Evolutionary conservation across 2,888 invertebrate genomes (phyloP).

Genomic region (Andrena bicolor): DNA sequence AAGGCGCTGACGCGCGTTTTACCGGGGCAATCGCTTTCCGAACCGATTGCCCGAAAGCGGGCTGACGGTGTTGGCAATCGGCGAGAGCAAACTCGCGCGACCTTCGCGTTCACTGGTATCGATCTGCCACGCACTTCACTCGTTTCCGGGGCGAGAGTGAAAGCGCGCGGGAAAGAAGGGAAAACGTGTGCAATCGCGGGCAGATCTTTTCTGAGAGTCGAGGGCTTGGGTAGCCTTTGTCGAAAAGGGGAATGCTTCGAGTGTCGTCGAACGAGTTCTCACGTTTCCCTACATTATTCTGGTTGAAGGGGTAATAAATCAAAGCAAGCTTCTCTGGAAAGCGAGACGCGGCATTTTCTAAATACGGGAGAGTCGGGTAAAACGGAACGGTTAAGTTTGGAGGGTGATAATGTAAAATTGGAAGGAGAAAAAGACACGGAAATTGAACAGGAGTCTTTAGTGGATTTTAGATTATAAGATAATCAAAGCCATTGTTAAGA

Average conservation of each 20-base stretch:
- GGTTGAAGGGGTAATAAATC: too few relatives aligned
- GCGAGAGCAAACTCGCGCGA: constrained; percentile 12
- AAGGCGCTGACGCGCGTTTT: neutral
- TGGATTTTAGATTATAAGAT: too few relatives aligned
- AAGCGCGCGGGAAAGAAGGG: constrained; percentile 39
- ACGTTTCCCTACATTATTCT: too few relatives aligned
- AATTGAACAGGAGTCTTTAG: too few relatives aligned
- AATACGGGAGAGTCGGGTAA: neutral
- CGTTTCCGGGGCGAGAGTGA: constrained; percentile 59
- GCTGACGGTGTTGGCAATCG: neutral
- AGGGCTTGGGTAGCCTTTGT: neutral
- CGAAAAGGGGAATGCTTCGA: too few relatives aligned
- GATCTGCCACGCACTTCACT: constrained; percentile 49
- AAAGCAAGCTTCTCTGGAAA: too few relatives aligned
- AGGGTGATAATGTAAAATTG: too few relatives aligned
- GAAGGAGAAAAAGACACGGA: too few relatives aligned
- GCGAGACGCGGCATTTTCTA: neutral
- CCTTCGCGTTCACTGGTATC: constrained; percentile 40
- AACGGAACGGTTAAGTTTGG: too few relatives aligned
- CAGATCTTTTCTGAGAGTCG: neutral
- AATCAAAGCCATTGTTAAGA: too few relatives aligned
- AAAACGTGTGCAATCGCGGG: constrained; percentile 7
- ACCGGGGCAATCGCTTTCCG: neutral
- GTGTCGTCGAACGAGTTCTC: too few relatives aligned
- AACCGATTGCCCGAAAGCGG: neutral